Conservation (phyloP, 2,113 vertebrate genomes). For the Menidia beryllina region DNA sequence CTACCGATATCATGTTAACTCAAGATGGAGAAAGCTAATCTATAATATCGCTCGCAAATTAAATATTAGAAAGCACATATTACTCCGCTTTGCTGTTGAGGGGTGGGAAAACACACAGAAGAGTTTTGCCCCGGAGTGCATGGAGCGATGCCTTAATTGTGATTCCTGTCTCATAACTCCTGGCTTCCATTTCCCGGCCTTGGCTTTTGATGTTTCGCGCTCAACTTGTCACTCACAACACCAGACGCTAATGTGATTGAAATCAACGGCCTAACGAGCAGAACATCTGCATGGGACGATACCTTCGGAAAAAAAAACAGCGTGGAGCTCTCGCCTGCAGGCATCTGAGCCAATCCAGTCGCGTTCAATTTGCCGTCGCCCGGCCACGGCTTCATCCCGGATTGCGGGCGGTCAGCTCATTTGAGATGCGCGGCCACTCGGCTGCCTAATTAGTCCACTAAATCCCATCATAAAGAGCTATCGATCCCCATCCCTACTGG, state of each 20-base stretch:
- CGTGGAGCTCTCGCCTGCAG: slow-evolving; percentile 16
- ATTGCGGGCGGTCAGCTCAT: slow-evolving; percentile 49
- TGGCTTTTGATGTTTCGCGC: slow-evolving; percentile 68
- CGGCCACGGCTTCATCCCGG: slow-evolving; percentile 46
- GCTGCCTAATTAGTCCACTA: slow-evolving; percentile 69
- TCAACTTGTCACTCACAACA: slow-evolving; percentile 64
- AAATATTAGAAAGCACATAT: slow-evolving; percentile 46
- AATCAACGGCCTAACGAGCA: slow-evolving; percentile 56
- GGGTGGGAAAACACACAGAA: slow-evolving; percentile 39
- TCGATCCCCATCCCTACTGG: slow-evolving; percentile 65
- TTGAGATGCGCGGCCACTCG: slow-evolving; percentile 56
- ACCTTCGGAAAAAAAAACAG: slow-evolving; percentile 41
- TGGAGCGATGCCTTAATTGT: slow-evolving; percentile 53
- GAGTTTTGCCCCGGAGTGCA: slow-evolving; percentile 53
- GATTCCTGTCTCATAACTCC: slow-evolving; percentile 64
- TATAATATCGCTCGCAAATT: slow-evolving; percentile 25
- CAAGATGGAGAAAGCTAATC: slow-evolving; percentile 24
- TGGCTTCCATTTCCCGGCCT: slow-evolving; percentile 54
- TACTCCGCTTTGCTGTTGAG: slow-evolving; percentile 12
- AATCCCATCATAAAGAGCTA: slow-evolving; percentile 72
- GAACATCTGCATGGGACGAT: slow-evolving; percentile 64
- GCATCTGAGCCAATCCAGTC: slow-evolving; percentile 39
- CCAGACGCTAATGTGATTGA: slow-evolving; percentile 61
- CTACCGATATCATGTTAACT: slow-evolving; percentile 29
- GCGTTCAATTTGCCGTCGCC: slow-evolving; percentile 42